Percentiles rank a stretch among this genome's conserved stretches.
Conservation (phyloP, 2,888 invertebrate genomes). For the Crossocerus cetratus region DNA sequence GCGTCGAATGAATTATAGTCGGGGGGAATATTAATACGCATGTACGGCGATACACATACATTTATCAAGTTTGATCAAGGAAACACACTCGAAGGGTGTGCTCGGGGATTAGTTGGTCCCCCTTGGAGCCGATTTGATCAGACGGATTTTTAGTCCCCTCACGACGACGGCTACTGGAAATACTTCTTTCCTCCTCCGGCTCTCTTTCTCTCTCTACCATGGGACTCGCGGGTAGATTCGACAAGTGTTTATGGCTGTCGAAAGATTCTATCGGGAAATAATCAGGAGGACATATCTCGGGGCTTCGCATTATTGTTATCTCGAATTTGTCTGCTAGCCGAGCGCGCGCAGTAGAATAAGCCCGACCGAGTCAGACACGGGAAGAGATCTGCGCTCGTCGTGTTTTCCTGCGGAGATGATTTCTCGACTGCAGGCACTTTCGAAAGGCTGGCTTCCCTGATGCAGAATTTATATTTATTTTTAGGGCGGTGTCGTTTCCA, state of each 20-base stretch:
- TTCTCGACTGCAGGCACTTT: no score
- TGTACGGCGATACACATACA: constrained; percentile 51
- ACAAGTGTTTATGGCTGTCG: constrained; percentile 38
- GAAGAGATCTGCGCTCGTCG: no score
- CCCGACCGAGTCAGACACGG: no score
- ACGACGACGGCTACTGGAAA: not conserved
- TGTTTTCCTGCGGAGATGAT: no score
- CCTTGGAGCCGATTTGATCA: constrained; percentile 44
- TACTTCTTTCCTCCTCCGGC: not conserved
- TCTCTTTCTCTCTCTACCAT: no score
- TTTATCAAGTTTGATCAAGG: constrained; percentile 50
- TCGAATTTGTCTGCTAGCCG: not conserved
- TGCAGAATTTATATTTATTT: no score
- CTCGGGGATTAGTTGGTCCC: constrained; percentile 45
- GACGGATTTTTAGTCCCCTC: constrained; percentile 39
- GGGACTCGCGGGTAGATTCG: constrained; percentile 32
- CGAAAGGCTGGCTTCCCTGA: no score
- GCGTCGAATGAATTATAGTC: constrained; percentile 42
- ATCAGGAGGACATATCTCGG: constrained; percentile 11
- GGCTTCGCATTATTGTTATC: not conserved
- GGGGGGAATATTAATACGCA: constrained; percentile 51
- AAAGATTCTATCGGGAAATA: constrained; percentile 28
- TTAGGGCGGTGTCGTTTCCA: no score
- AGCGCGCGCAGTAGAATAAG: not conserved
- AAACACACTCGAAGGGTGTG: constrained; percentile 46